Evolutionary conservation across 2,888 invertebrate species (phyloP).

Genomic region (Folsomia manolachei): DNA sequence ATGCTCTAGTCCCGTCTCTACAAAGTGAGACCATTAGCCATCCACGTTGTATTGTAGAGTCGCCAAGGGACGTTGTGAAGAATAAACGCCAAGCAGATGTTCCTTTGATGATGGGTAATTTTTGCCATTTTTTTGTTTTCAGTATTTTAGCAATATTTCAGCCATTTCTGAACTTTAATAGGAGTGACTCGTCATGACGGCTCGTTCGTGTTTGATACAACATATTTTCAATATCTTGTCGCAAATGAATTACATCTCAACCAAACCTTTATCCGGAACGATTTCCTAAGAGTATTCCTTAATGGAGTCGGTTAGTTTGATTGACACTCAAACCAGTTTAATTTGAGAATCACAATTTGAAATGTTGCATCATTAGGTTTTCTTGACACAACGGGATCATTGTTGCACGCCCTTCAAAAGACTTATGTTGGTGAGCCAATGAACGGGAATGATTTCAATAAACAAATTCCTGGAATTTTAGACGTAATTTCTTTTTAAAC

Average conservation of each 20-base stretch:
- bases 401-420: slow-evolving; percentile 27
- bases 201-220: slow-evolving; percentile 22
- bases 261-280: slow-evolving; percentile 30
- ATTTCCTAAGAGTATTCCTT: slow-evolving; percentile 27
- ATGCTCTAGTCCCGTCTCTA: slow-evolving; percentile 37
- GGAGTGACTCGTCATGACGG: slow-evolving; percentile 18
- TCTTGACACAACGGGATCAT: slow-evolving; percentile 25
- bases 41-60: slow-evolving; percentile 16
- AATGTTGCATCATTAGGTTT: slow-evolving; percentile 10
- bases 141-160: too few relatives aligned
- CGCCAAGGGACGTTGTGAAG: slow-evolving; percentile 28
- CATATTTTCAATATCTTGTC: slow-evolving; percentile 29
- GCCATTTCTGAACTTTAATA: too few relatives aligned
- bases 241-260: slow-evolving; percentile 27
- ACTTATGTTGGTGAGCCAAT: slow-evolving; percentile 36
- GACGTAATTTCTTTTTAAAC: slow-evolving; percentile 31
- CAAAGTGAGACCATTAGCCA: slow-evolving; percentile 16
- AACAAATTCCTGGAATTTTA: slow-evolving; percentile 34
- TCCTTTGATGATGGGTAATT: slow-evolving; percentile 38
- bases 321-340: background rate
- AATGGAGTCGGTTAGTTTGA: slow-evolving; percentile 26
- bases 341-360: background rate
- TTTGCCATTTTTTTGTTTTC: too few relatives aligned
- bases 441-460: slow-evolving; percentile 24
- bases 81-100: slow-evolving; percentile 24